Conservation (phyloP, 2,888 invertebrate species). For the Heliconius ismenius region DNA sequence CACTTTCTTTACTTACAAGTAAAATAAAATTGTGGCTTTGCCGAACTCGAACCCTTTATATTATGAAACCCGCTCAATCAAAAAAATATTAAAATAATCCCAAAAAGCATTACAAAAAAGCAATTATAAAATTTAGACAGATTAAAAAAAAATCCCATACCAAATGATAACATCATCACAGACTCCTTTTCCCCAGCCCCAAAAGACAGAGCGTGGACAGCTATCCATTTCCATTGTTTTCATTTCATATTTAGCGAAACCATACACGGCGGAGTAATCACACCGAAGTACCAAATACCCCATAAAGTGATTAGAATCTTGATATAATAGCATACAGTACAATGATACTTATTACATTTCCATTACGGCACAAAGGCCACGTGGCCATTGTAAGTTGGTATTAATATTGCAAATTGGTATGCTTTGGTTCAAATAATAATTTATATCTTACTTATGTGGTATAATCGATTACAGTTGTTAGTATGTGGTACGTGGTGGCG, state of each 20-base stretch:
- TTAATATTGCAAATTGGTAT: conserved; percentile 64
- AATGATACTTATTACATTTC: conserved; percentile 29
- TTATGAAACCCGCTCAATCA: no score
- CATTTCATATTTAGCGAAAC: conserved; percentile 3
- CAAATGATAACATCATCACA: background rate
- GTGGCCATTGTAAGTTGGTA: conserved; percentile 52
- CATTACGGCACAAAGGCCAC: conserved; percentile 25
- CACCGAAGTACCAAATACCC: conserved; percentile 18
- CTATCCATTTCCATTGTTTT: background rate
- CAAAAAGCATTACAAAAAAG: no score
- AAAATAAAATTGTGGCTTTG: no score
- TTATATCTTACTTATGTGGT: background rate
- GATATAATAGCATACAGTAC: conserved; percentile 31
- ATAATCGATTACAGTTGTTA: background rate
- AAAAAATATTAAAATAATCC: no score
- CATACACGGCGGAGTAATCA: conserved; percentile 23
- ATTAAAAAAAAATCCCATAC: background rate
- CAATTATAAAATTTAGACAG: no score
- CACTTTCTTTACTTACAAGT: no score
- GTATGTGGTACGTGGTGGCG: no score
- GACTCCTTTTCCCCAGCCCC: background rate
- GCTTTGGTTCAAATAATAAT: conserved; percentile 9
- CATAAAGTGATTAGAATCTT: conserved; percentile 34
- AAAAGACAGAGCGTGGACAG: background rate
- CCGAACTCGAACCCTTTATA: no score